Conservation (phyloP, 1,140 invertebrate species). For the Caenorhabditis latens region DNA sequence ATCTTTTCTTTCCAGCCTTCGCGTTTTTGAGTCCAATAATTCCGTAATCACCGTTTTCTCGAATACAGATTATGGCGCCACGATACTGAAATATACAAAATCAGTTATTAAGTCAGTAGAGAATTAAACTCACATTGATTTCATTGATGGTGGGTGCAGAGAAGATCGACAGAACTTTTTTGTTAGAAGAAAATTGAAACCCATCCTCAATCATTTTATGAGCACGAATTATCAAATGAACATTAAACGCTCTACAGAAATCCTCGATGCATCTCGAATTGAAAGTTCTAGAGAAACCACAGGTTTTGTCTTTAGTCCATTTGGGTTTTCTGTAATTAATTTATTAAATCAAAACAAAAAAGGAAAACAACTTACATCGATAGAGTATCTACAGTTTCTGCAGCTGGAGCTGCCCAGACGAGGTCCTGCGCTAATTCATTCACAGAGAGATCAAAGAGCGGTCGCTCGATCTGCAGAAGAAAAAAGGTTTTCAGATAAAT, state of each 20-base stretch:
- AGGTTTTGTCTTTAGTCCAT: constrained; percentile 12
- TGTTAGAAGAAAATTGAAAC: constrained; percentile 49
- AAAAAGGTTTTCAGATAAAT: not conserved
- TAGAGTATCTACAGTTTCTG: not conserved
- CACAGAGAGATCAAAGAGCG: not conserved
- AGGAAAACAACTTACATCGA: not conserved
- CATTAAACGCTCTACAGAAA: constrained; percentile 31
- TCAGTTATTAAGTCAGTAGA: not conserved
- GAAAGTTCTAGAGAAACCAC: constrained; percentile 52
- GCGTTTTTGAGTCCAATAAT: not conserved
- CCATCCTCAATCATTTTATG: constrained; percentile 62
- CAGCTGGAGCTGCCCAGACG: constrained; percentile 54
- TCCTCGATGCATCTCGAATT: constrained; percentile 21
- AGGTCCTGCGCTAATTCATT: constrained; percentile 37
- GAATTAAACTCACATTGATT: not conserved
- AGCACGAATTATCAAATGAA: constrained; percentile 59
- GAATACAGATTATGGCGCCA: not conserved
- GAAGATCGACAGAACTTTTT: constrained; percentile 56
- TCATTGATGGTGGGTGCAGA: constrained; percentile 41
- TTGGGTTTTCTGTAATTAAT: not conserved
- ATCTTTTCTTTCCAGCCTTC: not conserved
- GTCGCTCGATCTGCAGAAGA: not conserved
- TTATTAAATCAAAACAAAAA: not conserved
- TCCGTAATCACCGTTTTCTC: not conserved
- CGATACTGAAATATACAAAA: not conserved